Evolutionary conservation across 2,113 vertebrate species (phyloP).

Genomic region (Nematolebias whitei): DNA sequence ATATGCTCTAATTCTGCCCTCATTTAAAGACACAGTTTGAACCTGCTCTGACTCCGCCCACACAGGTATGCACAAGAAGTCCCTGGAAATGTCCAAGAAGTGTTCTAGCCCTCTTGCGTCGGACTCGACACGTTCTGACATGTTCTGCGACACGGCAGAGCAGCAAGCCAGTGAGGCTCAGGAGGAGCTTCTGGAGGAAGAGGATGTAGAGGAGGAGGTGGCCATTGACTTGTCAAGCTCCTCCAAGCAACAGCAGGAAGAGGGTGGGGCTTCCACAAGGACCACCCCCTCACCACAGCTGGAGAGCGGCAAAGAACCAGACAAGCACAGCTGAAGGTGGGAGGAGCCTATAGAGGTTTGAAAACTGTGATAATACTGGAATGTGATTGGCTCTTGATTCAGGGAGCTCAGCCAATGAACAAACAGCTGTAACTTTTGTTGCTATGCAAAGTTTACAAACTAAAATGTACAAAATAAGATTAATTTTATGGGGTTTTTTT

Average conservation of each 20-base stretch:
- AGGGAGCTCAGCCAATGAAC: slow-evolving; percentile 17
- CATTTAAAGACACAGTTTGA: slow-evolving; percentile 8
- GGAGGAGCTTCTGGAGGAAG: slow-evolving; percentile 43
- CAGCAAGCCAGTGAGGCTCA: slow-evolving; percentile 46
- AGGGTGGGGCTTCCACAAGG: slow-evolving; percentile 42
- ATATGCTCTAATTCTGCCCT: no score
- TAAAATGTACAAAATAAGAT: neutral
- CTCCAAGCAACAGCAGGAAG: slow-evolving; percentile 79
- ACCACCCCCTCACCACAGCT: slow-evolving; percentile 29
- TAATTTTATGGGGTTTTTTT: neutral
- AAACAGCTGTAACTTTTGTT: neutral
- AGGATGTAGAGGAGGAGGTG: slow-evolving; percentile 75
- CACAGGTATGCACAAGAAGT: slow-evolving; percentile 97
- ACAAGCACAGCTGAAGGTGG: slow-evolving; percentile 70
- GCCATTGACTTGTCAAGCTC: slow-evolving; percentile 94
- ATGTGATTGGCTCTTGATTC: slow-evolving; percentile 30
- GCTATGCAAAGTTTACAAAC: slow-evolving; percentile 3
- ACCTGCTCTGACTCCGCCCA: slow-evolving; percentile 34
- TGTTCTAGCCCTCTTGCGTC: slow-evolving; percentile 74
- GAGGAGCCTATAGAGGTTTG: slow-evolving; percentile 38
- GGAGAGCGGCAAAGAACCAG: slow-evolving; percentile 54
- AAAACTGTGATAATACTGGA: neutral
- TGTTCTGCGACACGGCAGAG: slow-evolving; percentile 57
- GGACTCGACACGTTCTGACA: slow-evolving; percentile 71
- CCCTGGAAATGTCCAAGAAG: slow-evolving; percentile 84